Percentiles rank a stretch among this genome's conserved stretches.
These are phyloP conservation scores for Zelostemma sp. DNA, from an alignment of 1,140 invertebrate genomes.

Conservation along the genomic window DNA sequence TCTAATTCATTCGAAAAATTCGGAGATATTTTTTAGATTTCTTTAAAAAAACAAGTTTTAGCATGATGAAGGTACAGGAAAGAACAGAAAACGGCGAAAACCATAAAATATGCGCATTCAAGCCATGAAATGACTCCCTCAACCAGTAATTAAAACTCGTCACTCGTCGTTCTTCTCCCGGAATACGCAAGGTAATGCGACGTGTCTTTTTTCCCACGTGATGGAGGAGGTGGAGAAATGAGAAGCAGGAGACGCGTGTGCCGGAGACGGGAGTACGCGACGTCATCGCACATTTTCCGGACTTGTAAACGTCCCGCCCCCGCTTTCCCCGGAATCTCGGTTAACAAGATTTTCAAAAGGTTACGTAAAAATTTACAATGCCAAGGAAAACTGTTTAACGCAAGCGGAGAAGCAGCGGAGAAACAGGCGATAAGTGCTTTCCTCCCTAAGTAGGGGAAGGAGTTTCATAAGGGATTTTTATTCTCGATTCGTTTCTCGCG, in stretches of 20 bases:
- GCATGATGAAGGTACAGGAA: too few relatives aligned
- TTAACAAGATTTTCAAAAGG: constrained; percentile 27
- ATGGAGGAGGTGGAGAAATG: neutral
- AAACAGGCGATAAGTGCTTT: neutral
- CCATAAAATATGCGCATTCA: constrained; percentile 56
- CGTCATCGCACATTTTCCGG: constrained; percentile 4
- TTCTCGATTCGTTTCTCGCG: neutral
- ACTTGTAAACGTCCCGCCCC: neutral
- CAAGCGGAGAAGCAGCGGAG: constrained; percentile 3
- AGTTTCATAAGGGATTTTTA: neutral
- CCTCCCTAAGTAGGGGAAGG: neutral
- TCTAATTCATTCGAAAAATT: too few relatives aligned
- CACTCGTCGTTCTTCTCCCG: constrained; percentile 41
- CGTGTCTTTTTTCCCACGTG: neutral
- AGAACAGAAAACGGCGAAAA: too few relatives aligned
- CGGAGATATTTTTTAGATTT: too few relatives aligned
- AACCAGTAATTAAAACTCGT: constrained; percentile 56
- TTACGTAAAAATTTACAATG: constrained; percentile 29
- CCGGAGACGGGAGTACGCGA: neutral
- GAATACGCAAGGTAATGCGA: constrained; percentile 10
- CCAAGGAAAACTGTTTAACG: constrained; percentile 7
- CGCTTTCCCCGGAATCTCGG: constrained; percentile 15
- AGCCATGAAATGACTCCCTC: constrained; percentile 56
- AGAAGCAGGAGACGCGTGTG: neutral
- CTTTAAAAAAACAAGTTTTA: too few relatives aligned